Base-by-base conservation (phyloP, 2,113 vertebrate species). In the Dipodomys merriami region DNA sequence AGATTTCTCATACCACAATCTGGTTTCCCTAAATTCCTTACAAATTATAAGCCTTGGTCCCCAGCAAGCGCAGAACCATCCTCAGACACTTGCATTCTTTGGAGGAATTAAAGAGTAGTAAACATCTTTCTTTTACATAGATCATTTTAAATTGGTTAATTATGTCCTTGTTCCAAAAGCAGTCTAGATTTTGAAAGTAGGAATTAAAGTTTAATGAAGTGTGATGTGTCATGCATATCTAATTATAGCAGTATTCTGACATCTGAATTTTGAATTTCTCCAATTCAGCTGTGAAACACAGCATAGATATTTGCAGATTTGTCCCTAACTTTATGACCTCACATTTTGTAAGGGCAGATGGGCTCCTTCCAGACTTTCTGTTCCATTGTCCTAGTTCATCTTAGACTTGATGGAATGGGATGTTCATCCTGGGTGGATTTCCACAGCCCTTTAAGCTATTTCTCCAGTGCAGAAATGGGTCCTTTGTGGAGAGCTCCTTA, bases 121-220 rank as follows among this genome's bases (percentile, higher is more conserved):
- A 92, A 46, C 79, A 62, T 30, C 71, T 86, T 60, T 93, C 57
- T 88, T 91, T 83, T 79, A 65, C 65, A 29, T 67, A 86, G 73
- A 62, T 78, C 29, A 53, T 92, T 92, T 83, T 71, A 64, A 94
- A 79, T 76, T 69, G 39, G 68, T 77, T 78, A 80, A 86, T 78
- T 92, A 74, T 35, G 69, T 83, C 62, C 62, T 91, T 74, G 44
- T 91, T 94, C 83, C 72, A 80, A 76, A 88, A 90, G 62, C 19
- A 27, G 22, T 91, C 76, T 76, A 69, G 71, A 88, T 93, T 97
- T 78, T 86, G 53, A 91, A 88, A 94, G 71, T 83, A 83, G 73
- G 19, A 82, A 90, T 95, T 90, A 60, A 83, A 91, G 49, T 93
- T 95, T 84, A 94, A 64, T 83, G 86, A 71, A 62, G 67, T 80